Evolutionary conservation across 2,888 invertebrate genomes (phyloP).

Genomic region (Panzeria rudis): DNA sequence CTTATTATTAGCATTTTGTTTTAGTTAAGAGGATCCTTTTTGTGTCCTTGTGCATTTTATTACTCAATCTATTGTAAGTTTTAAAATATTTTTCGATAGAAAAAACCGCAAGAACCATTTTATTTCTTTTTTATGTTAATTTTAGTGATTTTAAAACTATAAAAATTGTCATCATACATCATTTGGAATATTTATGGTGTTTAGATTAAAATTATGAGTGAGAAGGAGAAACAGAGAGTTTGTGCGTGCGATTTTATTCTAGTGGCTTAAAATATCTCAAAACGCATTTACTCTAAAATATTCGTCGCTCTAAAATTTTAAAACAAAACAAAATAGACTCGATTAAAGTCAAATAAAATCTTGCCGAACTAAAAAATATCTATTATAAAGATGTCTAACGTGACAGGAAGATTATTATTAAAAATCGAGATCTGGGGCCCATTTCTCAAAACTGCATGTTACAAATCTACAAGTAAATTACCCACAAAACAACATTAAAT

Average conservation of each 20-base stretch:
- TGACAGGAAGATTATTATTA: no score
- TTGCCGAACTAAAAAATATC: no score
- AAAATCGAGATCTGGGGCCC: no score
- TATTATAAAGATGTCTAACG: no score
- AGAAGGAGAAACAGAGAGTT: not conserved
- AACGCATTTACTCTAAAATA: no score
- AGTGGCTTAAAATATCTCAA: no score
- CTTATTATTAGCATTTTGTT: slow-evolving; percentile 35
- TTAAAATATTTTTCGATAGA: slow-evolving; percentile 31
- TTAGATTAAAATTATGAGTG: slow-evolving; percentile 16
- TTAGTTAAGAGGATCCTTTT: slow-evolving; percentile 32
- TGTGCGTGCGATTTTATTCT: not conserved
- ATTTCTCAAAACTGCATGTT: no score
- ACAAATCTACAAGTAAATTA: no score
- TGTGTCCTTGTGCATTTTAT: slow-evolving; percentile 67
- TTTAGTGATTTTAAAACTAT: slow-evolving; percentile 43
- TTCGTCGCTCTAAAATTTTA: no score
- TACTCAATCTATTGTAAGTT: slow-evolving; percentile 54
- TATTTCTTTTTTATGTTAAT: slow-evolving; percentile 79
- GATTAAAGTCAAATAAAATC: no score
- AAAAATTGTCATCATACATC: slow-evolving; percentile 53
- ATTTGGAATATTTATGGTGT: slow-evolving; percentile 35
- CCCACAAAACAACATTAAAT: no score
- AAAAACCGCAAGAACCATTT: slow-evolving; percentile 62
- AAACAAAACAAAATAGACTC: no score